phyloP scores from a whole-genome alignment of 2,888 invertebrate species.

The Dasypolia templi region DNA sequence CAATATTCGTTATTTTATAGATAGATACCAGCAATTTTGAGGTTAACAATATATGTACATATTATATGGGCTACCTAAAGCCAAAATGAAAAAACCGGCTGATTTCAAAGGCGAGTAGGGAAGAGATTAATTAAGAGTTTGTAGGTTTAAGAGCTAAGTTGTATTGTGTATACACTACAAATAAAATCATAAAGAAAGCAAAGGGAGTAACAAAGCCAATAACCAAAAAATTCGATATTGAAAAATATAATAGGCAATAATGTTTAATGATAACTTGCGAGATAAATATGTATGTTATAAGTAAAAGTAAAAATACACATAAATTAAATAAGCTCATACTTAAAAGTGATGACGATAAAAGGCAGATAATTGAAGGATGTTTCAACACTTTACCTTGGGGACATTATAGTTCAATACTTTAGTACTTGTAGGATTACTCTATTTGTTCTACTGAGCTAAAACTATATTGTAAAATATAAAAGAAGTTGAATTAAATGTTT shows the following conservation, averaged over 20 bases:
- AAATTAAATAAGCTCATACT: too few species aligned
- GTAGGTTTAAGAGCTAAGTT: conserved; percentile 15
- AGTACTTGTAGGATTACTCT: too few species aligned
- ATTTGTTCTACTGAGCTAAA: too few species aligned
- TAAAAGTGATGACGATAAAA: too few species aligned
- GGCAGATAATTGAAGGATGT: too few species aligned
- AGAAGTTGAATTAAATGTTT: too few species aligned
- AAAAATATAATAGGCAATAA: conserved; percentile 1
- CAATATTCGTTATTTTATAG: conserved; percentile 1
- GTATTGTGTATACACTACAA: background rate
- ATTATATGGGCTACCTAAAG: background rate
- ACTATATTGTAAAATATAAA: too few species aligned
- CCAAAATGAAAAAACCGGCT: background rate
- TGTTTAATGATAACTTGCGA: background rate
- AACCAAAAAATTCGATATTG: background rate
- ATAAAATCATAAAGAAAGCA: background rate
- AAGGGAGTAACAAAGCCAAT: background rate
- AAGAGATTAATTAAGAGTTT: conserved; percentile 7
- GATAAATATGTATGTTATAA: too few species aligned
- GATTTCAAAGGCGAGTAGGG: conserved; percentile 13
- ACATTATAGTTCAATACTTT: too few species aligned
- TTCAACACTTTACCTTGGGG: too few species aligned
- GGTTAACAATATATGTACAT: background rate
- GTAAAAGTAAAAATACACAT: too few species aligned
- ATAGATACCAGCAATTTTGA: conserved; percentile 18